These are phyloP conservation scores for Struthidea cinerea DNA, from an alignment of 2,113 vertebrate species.

Conservation along the genomic window DNA sequence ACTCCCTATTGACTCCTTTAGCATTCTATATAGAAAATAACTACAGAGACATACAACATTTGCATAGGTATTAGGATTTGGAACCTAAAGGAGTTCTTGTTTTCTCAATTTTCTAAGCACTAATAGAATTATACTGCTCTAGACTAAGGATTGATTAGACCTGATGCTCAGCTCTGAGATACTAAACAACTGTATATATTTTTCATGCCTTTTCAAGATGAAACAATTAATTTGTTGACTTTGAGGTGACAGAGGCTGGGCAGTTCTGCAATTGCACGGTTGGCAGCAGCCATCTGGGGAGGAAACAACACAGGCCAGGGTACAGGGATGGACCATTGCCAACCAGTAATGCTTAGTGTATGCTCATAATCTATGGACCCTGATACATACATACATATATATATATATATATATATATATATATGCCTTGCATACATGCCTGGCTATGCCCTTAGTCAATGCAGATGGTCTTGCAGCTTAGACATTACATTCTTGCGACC, in stretches of 20 bases:
- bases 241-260: background rate
- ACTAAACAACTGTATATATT: background rate
- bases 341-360: background rate
- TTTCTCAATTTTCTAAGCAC: background rate
- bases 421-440: background rate
- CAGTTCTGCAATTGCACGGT: background rate
- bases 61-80: background rate
- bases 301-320: rapidly evolving
- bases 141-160: background rate
- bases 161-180: background rate
- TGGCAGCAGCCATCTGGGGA: background rate
- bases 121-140: background rate
- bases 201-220: background rate
- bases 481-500: background rate
- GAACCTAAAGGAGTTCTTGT: background rate
- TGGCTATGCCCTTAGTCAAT: background rate
- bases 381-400: background rate
- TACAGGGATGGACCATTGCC: background rate
- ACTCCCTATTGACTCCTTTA: background rate
- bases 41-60: background rate
- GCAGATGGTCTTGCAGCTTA: background rate
- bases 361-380: background rate
- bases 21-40: background rate
- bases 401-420: background rate
- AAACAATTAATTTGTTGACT: background rate